phyloP scores from a whole-genome alignment of 2,113 vertebrate genomes.

The Myiozetetes cayanensis region DNA sequence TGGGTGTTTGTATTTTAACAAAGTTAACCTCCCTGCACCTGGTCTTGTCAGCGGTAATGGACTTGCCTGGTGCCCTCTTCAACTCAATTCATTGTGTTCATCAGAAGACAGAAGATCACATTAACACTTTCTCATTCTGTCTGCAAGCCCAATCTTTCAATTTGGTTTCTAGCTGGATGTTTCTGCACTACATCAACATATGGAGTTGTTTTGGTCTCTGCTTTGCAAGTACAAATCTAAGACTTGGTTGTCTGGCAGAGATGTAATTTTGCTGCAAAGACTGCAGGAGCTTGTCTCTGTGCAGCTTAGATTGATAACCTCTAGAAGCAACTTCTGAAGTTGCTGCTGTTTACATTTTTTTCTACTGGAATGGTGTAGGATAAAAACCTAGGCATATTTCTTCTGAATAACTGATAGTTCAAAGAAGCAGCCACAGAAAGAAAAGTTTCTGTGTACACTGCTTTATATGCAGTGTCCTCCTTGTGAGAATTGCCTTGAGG shows the following conservation, averaged over 20 bases:
- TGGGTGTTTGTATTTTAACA: constrained; percentile 12
- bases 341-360: constrained; percentile 50
- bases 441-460: neutral
- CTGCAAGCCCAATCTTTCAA: neutral
- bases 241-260: constrained; percentile 22
- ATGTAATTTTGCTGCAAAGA: constrained; percentile 25
- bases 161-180: constrained; percentile 3
- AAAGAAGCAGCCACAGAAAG: neutral
- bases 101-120: constrained; percentile 18
- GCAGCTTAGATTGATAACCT: constrained; percentile 17
- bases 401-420: neutral
- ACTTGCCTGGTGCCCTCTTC: constrained; percentile 48
- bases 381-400: constrained; percentile 26
- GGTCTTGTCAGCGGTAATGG: neutral
- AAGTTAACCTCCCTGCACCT: neutral
- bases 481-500: neutral
- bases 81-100: neutral
- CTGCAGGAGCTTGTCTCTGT: constrained; percentile 29
- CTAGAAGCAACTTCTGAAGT: constrained; percentile 19
- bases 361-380: constrained; percentile 7
- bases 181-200: constrained; percentile 26
- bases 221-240: constrained; percentile 19
- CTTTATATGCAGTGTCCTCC: neutral
- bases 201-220: neutral
- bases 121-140: constrained; percentile 25